Evolutionary conservation across 1,140 invertebrate species (phyloP).

Genomic region (Lasioglossum albipes): DNA sequence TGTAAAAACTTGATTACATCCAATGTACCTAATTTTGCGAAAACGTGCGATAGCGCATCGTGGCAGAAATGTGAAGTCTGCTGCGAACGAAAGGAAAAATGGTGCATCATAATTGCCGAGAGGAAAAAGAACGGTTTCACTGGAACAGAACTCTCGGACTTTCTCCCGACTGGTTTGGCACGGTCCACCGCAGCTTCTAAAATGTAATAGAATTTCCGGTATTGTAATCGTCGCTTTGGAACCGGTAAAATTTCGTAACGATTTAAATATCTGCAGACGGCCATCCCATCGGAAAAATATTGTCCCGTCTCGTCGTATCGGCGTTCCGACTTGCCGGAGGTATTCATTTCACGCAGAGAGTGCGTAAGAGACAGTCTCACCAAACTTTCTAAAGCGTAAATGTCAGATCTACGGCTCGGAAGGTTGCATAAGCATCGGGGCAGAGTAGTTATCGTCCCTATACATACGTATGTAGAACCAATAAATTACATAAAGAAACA

Average conservation of each 20-base stretch:
- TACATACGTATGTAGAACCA: background rate
- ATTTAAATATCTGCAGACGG: constrained; percentile 24
- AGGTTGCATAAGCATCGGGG: constrained; percentile 65
- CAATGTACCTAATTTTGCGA: no score
- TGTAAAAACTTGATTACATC: no score
- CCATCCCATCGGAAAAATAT: constrained; percentile 7
- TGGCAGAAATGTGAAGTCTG: background rate
- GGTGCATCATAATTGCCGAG: constrained; percentile 17
- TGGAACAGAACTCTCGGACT: constrained; percentile 33
- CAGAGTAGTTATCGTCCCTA: constrained; percentile 39
- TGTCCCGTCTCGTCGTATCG: background rate
- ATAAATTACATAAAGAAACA: constrained; percentile 65
- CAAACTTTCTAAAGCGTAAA: constrained; percentile 78
- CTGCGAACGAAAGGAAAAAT: background rate
- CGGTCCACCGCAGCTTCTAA: constrained; percentile 17
- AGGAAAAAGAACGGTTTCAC: constrained; percentile 36
- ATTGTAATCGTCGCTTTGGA: constrained; percentile 31
- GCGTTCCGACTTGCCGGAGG: no score
- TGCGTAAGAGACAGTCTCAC: constrained; percentile 52
- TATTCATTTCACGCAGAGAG: constrained; percentile 54
- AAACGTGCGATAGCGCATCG: no score
- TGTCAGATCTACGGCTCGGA: constrained; percentile 71
- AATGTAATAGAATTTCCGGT: constrained; percentile 20
- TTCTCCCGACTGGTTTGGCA: constrained; percentile 24
- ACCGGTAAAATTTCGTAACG: constrained; percentile 38